phyloP scores from a whole-genome alignment of 2,113 vertebrate species.

The Otus sunia region DNA sequence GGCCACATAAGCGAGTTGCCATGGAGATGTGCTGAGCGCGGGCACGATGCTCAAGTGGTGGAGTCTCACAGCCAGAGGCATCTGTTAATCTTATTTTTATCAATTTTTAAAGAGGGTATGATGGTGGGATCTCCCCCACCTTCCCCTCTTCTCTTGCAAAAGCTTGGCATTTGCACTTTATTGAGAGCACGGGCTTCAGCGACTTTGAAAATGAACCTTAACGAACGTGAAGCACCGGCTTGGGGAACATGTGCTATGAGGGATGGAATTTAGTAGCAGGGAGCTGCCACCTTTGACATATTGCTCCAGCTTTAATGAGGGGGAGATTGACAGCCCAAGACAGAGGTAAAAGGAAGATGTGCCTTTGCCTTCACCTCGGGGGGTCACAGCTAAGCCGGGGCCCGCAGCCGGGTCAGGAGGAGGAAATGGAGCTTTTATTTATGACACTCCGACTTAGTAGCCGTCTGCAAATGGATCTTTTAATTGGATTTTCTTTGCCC shows the following conservation, averaged over 20 bases:
- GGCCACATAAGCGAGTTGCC: constrained; percentile 39
- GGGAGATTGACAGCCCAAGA: not conserved
- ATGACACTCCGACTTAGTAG: not conserved
- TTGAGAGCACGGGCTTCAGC: not conserved
- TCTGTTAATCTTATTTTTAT: constrained; percentile 44
- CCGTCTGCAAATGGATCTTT: not conserved
- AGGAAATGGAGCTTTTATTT: not conserved
- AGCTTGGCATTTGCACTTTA: not conserved
- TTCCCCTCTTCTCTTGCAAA: not conserved
- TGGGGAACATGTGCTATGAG: not conserved
- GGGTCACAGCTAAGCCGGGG: not conserved
- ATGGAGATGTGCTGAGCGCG: constrained; percentile 35
- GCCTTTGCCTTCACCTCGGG: not conserved
- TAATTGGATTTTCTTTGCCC: not conserved
- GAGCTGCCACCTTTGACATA: constrained; percentile 37
- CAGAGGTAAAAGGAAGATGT: not conserved
- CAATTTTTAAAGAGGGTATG: constrained; percentile 24
- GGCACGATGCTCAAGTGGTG: not conserved
- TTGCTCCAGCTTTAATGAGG: not conserved
- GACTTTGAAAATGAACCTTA: not conserved
- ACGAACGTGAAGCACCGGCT: not conserved
- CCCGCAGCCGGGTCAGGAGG: not conserved
- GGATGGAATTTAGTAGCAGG: not conserved
- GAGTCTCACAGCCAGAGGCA: constrained; percentile 42
- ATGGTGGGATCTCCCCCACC: not conserved